Conservation (phyloP, 2,888 invertebrate species). For the Anthrax anthrax region DNA sequence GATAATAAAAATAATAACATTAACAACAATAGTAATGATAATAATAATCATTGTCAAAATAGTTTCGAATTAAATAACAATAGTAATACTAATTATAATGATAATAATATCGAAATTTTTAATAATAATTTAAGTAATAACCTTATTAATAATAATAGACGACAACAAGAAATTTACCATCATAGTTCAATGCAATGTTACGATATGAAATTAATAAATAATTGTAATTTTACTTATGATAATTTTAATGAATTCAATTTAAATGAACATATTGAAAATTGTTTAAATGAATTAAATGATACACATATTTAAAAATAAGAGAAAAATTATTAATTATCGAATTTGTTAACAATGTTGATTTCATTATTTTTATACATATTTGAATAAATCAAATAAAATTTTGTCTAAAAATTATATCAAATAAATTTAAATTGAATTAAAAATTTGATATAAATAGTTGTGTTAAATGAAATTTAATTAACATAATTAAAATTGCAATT, state of each 20-base stretch:
- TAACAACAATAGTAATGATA: no score
- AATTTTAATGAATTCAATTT: conserved; percentile 13
- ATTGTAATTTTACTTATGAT: conserved; percentile 17
- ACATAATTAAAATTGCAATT: no score
- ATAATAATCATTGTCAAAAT: not conserved
- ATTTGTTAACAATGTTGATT: no score
- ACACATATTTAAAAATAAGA: conserved; percentile 18
- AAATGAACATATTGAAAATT: conserved; percentile 9
- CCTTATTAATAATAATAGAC: not conserved
- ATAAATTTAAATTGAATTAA: no score
- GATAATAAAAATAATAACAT: no score
- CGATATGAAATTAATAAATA: conserved; percentile 11
- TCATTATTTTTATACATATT: no score
- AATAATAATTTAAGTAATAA: not conserved
- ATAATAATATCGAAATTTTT: not conserved
- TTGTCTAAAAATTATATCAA: no score
- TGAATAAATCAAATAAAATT: no score
- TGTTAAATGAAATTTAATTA: no score
- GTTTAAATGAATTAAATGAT: conserved; percentile 17
- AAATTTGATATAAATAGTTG: no score
- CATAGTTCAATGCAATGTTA: conserved; percentile 6
- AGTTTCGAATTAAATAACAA: no score
- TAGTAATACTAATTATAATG: not conserved
- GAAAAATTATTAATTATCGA: no score
- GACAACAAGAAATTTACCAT: conserved; percentile 3